Conservation (phyloP, 2,113 vertebrate species). For the Alethe diademata region DNA sequence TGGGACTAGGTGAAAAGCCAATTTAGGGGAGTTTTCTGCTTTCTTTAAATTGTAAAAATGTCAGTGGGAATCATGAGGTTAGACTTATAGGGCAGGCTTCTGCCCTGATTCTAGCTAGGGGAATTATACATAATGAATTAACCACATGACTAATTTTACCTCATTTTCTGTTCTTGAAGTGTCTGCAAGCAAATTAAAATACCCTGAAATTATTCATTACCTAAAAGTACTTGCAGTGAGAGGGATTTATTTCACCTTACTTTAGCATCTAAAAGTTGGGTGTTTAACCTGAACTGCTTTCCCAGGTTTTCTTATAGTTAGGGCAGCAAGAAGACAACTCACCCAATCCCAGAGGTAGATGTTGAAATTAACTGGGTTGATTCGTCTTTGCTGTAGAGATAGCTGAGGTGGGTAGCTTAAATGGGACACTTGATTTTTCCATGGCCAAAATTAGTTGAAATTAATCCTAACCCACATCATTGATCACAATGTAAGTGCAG, state of each 20-base stretch:
- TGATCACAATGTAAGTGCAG: constrained; percentile 24
- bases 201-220: constrained; percentile 45
- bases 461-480: constrained; percentile 23
- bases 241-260: background rate
- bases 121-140: constrained; percentile 65
- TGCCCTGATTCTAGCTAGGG: constrained; percentile 47
- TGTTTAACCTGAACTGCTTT: background rate
- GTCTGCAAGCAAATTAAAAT: constrained; percentile 60
- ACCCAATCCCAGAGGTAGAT: background rate
- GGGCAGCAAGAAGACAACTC: background rate
- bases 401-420: background rate
- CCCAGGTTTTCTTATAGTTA: background rate
- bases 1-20: constrained; percentile 29
- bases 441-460: background rate
- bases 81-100: constrained; percentile 40
- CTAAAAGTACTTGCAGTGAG: background rate
- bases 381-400: background rate
- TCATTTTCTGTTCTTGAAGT: constrained; percentile 57
- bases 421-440: background rate
- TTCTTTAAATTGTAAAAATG: constrained; percentile 55
- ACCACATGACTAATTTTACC: constrained; percentile 64
- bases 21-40: background rate
- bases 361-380: background rate
- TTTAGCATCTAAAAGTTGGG: background rate
- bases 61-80: constrained; percentile 45